Base-by-base conservation (phyloP, 2,888 invertebrate species). In the Perizoma flavofasciatum region DNA sequence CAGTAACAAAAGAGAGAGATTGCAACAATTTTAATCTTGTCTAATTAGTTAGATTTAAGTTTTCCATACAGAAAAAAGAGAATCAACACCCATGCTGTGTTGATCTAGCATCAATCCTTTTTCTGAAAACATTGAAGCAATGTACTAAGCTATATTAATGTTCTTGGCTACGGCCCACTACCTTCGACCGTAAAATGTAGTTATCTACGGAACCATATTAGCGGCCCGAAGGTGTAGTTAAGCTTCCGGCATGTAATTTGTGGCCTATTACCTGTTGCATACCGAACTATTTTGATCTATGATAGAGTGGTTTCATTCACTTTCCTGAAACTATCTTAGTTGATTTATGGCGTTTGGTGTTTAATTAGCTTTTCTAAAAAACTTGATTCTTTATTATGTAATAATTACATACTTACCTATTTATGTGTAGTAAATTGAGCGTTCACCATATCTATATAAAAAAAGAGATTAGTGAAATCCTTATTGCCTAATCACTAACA, bases 201-300 rank as follows among this genome's bases (percentile, higher is more conserved):
- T 22, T 22, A 55, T 50, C 10, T 34, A 47, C 57, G 47, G 46
- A 46, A 45, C n/a, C 39, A 40, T 39, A 51, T 55, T 60, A 45
- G 39, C 44, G 11, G 49, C 43, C 50, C 68, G 62, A 58, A 55
- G 63, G 67, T 71, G 70, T 69, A 69, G 67, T 71, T 64, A 63
- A 67, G 55, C 55, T 51, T 59, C 57, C 56, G 49, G 55, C 48
- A 61, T 46, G 78, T 76, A 65, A 75, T 78, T 71, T 78, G 72
- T 63, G 51, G 60, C 6, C 52, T 49, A 62, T 65, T 65, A 68
- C 66, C 63, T 66, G 66, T 68, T 68, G 68, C 64, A 55, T 51
- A 37, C 48, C 10, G 40, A 62, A 58, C 58, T 55, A 54, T 58
- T 57, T 62, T 49, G 58, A 62, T 58, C 62, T 62, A 58, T 49